Base-by-base conservation (phyloP, 1,140 invertebrate species). In the Drosophila subobscura region DNA sequence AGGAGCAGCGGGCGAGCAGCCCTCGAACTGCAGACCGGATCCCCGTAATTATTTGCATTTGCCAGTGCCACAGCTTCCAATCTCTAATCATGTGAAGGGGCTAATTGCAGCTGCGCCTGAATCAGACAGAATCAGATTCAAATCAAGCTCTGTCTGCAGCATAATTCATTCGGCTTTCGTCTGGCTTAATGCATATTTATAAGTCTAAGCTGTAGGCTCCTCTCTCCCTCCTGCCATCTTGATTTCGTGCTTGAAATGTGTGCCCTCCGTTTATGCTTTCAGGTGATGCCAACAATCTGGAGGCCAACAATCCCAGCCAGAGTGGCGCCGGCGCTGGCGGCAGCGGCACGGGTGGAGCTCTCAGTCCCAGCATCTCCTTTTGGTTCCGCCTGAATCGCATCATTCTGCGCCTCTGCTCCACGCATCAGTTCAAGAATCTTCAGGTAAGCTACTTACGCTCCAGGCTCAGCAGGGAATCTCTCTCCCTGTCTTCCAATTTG, bases 361-460 rank as follows among this genome's bases (percentile, higher is more conserved):
- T 75, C 10, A 91, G 90, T 70, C 90, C 91, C 22, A 90, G 84
- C 50, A 72, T 91, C 44, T 91, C 91, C 33, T 91, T 91, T 66
- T 91, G 91, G 90, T 91, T 88, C 85, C 90, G 91, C 22, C 51
- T 91, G 49, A 91, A 91, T 71, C 88, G 85, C 55, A 79, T 91
- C 61, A 77, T 92, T 54, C 76, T 89, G 54, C 92, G 93, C 77
- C 83, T 93, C 37, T 93, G 92, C 67, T 93, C 92, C 61, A 95
- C 94, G 33, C 94, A 95, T 90, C 94, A 94, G 72, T 96, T 96
- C 92, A 94, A 94, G 86, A 95, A 95, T 89, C 92, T 94, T 55
- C 94, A 95, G 93, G 94, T 94, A 91, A 90, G 86, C 79, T 67
- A 49, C 81, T 88, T 86, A 86, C 16, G 50, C 44, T 71, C 16